Evolutionary conservation across 2,888 invertebrate genomes (phyloP), one percentile per base, ranked within the genome.

Genomic region (Muschampia plurimacula): DNA sequence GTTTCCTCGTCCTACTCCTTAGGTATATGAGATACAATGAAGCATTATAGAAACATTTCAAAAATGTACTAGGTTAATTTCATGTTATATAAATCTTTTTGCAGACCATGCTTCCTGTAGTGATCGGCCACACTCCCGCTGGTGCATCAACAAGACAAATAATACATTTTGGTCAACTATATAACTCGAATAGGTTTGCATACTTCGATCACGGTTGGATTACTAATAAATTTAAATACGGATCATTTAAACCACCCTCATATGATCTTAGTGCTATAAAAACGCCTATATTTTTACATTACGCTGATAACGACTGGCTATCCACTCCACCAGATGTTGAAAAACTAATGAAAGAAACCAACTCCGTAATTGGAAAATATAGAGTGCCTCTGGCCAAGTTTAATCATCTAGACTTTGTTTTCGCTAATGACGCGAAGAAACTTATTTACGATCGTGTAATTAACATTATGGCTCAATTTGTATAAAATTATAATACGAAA

Each of bases 341-440:
- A 32, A 88, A 78, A 75, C 78, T 95, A 32, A 84, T 88, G n/a
- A 76, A 78, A 49, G 86, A 91, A 80, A 82, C 96, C 0, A 87
- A 89, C 13, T 86, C 89, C 12, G 87, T 88, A 0, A 78, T 95
- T 0, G 95, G 94, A n/a, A 91, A 91, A 78, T 93, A 89, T 76
- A 84, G 89, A 79, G 94, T 95, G 0, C 89, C 92, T 0, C 77
- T 93, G 65, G 77, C 86, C 4, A 86, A 91, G 70, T 95, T 95
- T 80, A 95, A 95, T 78, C 96, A 96, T 80, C 81, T 96, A 63
- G 96, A 96, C 80, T 95, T 95, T 77, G 88, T 96, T 4, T 95
- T 95, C 79, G 95, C 94, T 3, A 95, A 90, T 66, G 92, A 95
- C 80, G 96, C 95, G 0, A 94, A 95, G 32, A 90, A 86, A 65